A percentile compares a stretch with the other conserved stretches of the same genome.
Evolutionary conservation across 2,888 invertebrate genomes (phyloP).

Genomic region (Cephus rjabovi): DNA sequence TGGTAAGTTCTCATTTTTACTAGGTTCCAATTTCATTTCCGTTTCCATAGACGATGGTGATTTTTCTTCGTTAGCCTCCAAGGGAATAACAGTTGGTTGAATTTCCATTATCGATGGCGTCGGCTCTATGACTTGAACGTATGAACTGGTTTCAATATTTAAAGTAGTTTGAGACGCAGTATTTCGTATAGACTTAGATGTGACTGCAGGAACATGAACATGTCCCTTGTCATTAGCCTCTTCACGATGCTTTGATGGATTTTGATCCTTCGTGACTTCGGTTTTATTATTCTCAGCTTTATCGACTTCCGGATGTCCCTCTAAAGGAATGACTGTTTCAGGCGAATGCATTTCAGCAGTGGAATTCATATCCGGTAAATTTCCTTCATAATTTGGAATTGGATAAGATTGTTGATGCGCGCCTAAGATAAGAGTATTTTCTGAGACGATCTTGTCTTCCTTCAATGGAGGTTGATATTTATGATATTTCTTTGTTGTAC

Average conservation of each 20-base stretch:
- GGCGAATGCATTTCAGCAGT: conserved; percentile 27
- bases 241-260: conserved; percentile 10
- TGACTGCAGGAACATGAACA: conserved; percentile 9
- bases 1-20: conserved; percentile 26
- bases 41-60: conserved; percentile 25
- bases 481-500: conserved; percentile 34
- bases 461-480: conserved; percentile 53
- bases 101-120: conserved; percentile 42
- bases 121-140: conserved; percentile 56
- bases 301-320: conserved; percentile 29
- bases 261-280: conserved; percentile 57
- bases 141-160: conserved; percentile 59
- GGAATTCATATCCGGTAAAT: conserved; percentile 26
- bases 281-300: conserved; percentile 58
- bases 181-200: conserved; percentile 22
- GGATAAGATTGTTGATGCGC: conserved; percentile 45
- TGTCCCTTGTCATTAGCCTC: not conserved
- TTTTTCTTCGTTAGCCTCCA: conserved; percentile 29
- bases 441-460: conserved; percentile 45
- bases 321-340: conserved; percentile 34
- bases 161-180: conserved; percentile 47
- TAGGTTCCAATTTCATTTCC: conserved; percentile 40
- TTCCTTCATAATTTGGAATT: conserved; percentile 41
- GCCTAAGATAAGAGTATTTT: conserved; percentile 52
- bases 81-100: conserved; percentile 38